Evolutionary conservation across 2,113 vertebrate species (phyloP).

Genomic region (Aphelocoma coerulescens): DNA sequence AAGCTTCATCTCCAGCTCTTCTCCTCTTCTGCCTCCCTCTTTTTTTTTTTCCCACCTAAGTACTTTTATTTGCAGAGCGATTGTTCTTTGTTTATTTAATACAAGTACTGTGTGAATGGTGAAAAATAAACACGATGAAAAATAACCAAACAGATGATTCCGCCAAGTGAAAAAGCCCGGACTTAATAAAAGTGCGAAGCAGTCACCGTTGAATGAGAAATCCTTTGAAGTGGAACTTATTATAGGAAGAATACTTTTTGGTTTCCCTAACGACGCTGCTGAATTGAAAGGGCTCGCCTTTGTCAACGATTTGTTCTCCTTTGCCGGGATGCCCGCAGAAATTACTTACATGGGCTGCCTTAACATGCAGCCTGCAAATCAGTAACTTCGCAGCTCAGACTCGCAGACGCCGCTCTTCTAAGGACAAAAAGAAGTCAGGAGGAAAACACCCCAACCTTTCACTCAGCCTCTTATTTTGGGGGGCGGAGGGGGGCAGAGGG

Average conservation of each 20-base stretch:
- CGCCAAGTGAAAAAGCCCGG: slow-evolving; percentile 82
- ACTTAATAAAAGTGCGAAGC: slow-evolving; percentile 96
- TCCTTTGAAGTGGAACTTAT: slow-evolving; percentile 99
- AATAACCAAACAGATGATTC: slow-evolving; percentile 95
- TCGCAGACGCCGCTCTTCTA: slow-evolving; percentile 92
- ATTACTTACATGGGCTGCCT: slow-evolving; percentile 96
- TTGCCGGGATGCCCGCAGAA: slow-evolving; percentile 94
- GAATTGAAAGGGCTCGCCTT: slow-evolving; percentile 95
- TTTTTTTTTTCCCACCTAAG: slow-evolving; percentile 51
- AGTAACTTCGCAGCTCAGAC: slow-evolving; percentile 96
- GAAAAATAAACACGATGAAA: slow-evolving; percentile 97
- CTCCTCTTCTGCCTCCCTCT: background rate
- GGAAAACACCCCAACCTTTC: slow-evolving; percentile 74
- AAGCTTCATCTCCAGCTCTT: background rate
- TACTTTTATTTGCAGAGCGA: slow-evolving; percentile 79
- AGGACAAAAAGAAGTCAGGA: slow-evolving; percentile 84
- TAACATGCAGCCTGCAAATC: slow-evolving; percentile 95
- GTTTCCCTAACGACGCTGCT: slow-evolving; percentile 98
- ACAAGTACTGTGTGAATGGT: slow-evolving; percentile 91
- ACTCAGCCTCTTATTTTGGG: slow-evolving; percentile 68
- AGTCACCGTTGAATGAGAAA: slow-evolving; percentile 91
- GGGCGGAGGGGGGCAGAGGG: background rate
- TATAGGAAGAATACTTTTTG: slow-evolving; percentile 95
- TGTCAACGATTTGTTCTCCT: slow-evolving; percentile 99
- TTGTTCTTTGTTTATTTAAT: slow-evolving; percentile 93